Conservation (phyloP, 2,113 vertebrate genomes). For the Phyllopteryx taeniolatus region DNA sequence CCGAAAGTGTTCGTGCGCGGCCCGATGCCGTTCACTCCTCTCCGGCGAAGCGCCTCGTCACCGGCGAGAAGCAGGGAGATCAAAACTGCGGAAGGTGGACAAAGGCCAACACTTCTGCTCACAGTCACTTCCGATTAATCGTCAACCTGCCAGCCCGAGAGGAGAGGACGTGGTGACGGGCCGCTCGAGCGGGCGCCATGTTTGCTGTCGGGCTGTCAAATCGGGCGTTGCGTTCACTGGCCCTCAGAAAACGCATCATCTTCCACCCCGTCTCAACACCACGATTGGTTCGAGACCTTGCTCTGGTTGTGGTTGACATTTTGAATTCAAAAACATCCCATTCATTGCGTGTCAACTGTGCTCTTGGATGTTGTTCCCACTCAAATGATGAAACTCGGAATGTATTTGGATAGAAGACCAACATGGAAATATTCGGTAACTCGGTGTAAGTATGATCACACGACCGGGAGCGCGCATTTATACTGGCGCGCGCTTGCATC, state of each 20-base stretch:
- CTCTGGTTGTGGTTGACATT: too few species aligned
- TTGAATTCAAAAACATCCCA: background rate
- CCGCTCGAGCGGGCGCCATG: conserved; percentile 62
- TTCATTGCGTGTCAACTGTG: background rate
- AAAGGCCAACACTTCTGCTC: background rate
- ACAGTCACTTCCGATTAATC: background rate
- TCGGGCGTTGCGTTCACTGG: conserved; percentile 36
- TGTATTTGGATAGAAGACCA: background rate
- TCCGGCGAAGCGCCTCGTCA: background rate
- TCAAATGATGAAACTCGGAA: background rate
- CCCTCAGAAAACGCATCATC: conserved; percentile 21
- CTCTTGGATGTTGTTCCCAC: too few species aligned
- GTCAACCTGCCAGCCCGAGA: background rate
- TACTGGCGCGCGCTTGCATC: too few species aligned
- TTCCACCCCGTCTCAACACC: background rate
- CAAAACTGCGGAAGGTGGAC: too few species aligned
- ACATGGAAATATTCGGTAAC: too few species aligned
- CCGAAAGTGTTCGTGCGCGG: background rate
- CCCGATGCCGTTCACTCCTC: background rate
- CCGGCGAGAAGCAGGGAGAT: background rate
- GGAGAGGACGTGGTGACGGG: background rate
- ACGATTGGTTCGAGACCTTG: background rate
- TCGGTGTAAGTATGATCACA: too few species aligned
- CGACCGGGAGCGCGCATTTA: too few species aligned
- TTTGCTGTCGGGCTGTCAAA: conserved; percentile 63